phyloP scores from a whole-genome alignment of 2,113 vertebrate species.

The Cinclus cinclus region DNA sequence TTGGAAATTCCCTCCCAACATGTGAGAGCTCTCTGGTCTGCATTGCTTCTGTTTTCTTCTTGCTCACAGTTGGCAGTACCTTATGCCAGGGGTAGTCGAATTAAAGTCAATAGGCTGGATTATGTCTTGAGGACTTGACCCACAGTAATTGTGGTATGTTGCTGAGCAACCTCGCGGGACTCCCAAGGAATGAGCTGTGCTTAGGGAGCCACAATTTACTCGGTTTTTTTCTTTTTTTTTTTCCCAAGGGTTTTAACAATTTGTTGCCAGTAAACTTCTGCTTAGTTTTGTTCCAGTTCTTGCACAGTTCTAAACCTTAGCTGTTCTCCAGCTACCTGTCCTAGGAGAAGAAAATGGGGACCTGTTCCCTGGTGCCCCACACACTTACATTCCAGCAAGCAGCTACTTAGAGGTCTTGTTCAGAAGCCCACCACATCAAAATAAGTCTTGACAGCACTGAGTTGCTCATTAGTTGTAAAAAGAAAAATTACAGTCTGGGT shows the following conservation, averaged over 20 bases:
- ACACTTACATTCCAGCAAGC: neutral
- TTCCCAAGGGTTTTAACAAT: neutral
- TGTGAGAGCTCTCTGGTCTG: neutral
- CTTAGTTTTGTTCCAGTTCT: neutral
- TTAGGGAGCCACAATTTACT: neutral
- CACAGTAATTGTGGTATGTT: conserved; percentile 28
- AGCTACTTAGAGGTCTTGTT: neutral
- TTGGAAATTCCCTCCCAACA: neutral
- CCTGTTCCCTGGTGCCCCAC: fast-evolving
- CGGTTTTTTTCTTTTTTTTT: neutral
- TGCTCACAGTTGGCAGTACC: conserved; percentile 13
- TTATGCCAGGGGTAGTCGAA: conserved; percentile 5
- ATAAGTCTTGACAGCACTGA: neutral
- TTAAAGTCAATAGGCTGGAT: conserved; percentile 52
- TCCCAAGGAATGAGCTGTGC: conserved; percentile 10
- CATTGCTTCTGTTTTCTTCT: neutral
- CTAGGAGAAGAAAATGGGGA: neutral
- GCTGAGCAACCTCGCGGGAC: neutral
- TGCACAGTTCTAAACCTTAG: neutral
- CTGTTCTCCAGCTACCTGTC: neutral
- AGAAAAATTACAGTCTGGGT: neutral
- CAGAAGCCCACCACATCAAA: neutral
- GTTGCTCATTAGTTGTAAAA: neutral
- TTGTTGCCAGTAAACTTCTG: conserved; percentile 9
- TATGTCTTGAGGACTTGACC: conserved; percentile 54